Evolutionary conservation across 2,797 vertebrate genomes (phyloP).

Genomic region (Gadopsis bispinosus): DNA sequence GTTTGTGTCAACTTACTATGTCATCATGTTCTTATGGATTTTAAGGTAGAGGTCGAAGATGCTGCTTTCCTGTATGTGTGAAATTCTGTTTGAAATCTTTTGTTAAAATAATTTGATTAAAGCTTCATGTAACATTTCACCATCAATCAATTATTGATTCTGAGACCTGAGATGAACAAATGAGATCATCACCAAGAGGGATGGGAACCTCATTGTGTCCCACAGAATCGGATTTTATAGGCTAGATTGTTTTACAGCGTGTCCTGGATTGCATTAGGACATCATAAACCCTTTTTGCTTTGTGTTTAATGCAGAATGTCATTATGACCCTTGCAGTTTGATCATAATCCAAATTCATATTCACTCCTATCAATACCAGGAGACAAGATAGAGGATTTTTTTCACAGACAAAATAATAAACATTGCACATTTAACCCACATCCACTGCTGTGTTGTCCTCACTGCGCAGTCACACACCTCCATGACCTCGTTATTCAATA

Average conservation of each 20-base stretch:
- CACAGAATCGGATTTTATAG: conserved; percentile 12
- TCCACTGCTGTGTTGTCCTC: conserved; percentile 8
- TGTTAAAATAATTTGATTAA: conserved; percentile 9
- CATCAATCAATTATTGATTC: conserved; percentile 20
- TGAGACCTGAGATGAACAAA: conserved; percentile 9
- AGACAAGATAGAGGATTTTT: background rate
- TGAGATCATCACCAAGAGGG: conserved; percentile 4
- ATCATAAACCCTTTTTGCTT: conserved; percentile 11
- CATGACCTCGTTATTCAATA: conserved; percentile 26
- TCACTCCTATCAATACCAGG: background rate
- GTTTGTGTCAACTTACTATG: conserved; percentile 7
- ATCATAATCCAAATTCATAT: conserved; percentile 8
- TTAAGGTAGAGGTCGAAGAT: background rate
- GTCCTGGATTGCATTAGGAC: conserved; percentile 6
- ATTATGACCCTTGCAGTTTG: conserved; percentile 4
- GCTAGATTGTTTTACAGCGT: conserved; percentile 20
- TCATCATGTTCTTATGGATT: conserved; percentile 5
- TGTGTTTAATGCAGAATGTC: conserved; percentile 4
- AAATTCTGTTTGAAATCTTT: conserved; percentile 7
- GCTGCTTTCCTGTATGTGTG: background rate
- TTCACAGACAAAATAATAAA: background rate
- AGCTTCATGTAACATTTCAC: conserved; percentile 18
- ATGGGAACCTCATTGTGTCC: conserved; percentile 6
- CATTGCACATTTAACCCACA: background rate
- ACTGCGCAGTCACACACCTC: background rate